A percentile compares a stretch with the other conserved stretches of the same genome.
Conservation (phyloP, 2,888 invertebrate genomes). For the Tyria jacobaeae region DNA sequence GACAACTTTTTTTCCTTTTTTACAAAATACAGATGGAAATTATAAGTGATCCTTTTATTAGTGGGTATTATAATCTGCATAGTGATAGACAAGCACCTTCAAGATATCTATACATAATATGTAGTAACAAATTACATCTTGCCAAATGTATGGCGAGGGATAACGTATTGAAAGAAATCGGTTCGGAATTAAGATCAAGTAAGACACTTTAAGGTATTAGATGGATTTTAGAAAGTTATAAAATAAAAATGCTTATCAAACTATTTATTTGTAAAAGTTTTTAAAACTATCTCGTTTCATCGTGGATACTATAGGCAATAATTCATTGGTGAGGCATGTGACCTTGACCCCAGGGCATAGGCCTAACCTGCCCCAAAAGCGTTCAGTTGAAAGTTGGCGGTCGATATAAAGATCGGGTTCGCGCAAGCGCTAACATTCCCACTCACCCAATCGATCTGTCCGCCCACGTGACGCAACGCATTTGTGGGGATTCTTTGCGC, state of each 20-base stretch:
- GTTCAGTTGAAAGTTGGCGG: conserved; percentile 77
- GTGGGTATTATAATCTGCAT: too few species aligned
- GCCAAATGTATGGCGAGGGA: too few species aligned
- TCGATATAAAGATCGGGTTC: conserved; percentile 79
- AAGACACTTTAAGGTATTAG: too few species aligned
- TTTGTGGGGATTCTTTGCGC: conserved; percentile 83
- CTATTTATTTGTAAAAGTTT: neutral
- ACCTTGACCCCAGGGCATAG: conserved; percentile 86
- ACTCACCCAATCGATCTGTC: conserved; percentile 78
- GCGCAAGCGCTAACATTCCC: conserved; percentile 76
- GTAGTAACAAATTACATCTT: too few species aligned
- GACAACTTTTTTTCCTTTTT: too few species aligned
- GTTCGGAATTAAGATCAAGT: too few species aligned
- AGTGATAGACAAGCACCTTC: too few species aligned
- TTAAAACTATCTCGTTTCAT: conserved; percentile 6
- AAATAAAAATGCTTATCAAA: too few species aligned
- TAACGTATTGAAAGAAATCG: too few species aligned
- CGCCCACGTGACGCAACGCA: conserved; percentile 85
- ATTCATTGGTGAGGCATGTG: conserved; percentile 60
- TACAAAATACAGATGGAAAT: too few species aligned
- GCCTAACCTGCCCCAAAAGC: conserved; percentile 87
- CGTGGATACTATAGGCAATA: conserved; percentile 27
- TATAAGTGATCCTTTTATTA: too few species aligned
- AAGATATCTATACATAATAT: too few species aligned
- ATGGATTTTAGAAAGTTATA: neutral